Conservation (phyloP, 2,113 vertebrate genomes). For the Dipodomys merriami region DNA sequence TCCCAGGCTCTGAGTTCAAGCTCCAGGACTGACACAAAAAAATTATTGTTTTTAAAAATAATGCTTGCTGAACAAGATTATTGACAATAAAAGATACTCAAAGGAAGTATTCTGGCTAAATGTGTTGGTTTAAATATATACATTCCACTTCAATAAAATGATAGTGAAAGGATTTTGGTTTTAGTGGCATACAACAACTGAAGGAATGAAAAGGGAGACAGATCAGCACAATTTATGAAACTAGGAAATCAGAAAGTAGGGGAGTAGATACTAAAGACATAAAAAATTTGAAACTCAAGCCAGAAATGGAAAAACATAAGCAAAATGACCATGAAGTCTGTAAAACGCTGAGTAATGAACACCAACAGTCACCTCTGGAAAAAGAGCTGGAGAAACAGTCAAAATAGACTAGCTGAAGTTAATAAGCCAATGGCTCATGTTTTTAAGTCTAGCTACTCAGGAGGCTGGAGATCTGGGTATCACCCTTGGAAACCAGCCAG, state of each 20-base stretch:
- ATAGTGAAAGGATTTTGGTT: background rate
- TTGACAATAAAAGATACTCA: background rate
- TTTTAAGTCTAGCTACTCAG: too few relatives aligned
- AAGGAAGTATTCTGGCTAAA: background rate
- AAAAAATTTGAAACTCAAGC: background rate
- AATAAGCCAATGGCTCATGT: too few relatives aligned
- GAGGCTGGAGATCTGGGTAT: too few relatives aligned
- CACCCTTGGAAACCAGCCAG: too few relatives aligned
- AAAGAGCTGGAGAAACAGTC: background rate
- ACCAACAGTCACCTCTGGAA: background rate
- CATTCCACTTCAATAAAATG: background rate
- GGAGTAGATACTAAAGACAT: background rate
- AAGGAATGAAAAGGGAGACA: background rate
- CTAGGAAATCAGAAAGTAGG: background rate
- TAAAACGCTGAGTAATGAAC: background rate
- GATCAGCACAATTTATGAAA: background rate
- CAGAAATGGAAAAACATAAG: background rate
- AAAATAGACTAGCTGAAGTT: too few relatives aligned
- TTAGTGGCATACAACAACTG: background rate
- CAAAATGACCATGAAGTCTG: background rate
- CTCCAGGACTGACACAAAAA: background rate
- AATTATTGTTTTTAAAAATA: background rate
- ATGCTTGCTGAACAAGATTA: background rate
- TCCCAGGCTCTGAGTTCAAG: too few relatives aligned
- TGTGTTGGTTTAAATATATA: background rate